Evolutionary conservation across 2,797 vertebrate species (phyloP).

Genomic region (Anguilla anguilla): DNA sequence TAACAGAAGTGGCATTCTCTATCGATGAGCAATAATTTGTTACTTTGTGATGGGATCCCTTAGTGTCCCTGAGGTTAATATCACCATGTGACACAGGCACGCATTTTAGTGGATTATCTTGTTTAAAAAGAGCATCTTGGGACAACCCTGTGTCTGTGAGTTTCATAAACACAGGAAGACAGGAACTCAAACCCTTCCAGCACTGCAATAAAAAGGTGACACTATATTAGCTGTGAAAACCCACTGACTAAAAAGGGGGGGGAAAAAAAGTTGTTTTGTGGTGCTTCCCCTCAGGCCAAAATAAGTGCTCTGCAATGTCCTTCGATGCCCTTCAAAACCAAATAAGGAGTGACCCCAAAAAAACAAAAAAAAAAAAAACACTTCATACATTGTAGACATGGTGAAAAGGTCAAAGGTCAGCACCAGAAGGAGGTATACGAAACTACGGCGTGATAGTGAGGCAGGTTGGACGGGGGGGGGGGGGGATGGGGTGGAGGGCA

Average conservation of each 20-base stretch:
- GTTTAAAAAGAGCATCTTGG: neutral
- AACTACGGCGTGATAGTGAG: slow-evolving; percentile 23
- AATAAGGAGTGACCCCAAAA: neutral
- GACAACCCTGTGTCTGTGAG: neutral
- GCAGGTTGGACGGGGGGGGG: neutral
- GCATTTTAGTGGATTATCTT: neutral
- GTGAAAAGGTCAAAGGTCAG: neutral
- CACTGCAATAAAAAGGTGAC: neutral
- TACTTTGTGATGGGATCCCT: neutral
- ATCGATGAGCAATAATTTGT: neutral
- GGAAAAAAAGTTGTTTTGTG: neutral
- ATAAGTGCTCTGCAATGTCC: neutral
- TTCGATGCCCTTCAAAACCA: neutral
- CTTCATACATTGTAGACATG: neutral
- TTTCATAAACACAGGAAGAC: neutral
- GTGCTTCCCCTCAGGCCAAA: slow-evolving; percentile 4
- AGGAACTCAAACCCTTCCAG: neutral
- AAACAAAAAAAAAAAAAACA: neutral
- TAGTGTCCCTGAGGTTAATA: neutral
- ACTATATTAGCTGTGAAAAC: neutral
- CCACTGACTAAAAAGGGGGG: neutral
- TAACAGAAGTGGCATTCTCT: neutral
- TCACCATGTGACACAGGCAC: neutral
- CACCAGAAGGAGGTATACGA: neutral
- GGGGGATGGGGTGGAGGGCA: neutral